phyloP scores from a whole-genome alignment of 2,797 vertebrate genomes.

The Phalanger gymnotis region DNA sequence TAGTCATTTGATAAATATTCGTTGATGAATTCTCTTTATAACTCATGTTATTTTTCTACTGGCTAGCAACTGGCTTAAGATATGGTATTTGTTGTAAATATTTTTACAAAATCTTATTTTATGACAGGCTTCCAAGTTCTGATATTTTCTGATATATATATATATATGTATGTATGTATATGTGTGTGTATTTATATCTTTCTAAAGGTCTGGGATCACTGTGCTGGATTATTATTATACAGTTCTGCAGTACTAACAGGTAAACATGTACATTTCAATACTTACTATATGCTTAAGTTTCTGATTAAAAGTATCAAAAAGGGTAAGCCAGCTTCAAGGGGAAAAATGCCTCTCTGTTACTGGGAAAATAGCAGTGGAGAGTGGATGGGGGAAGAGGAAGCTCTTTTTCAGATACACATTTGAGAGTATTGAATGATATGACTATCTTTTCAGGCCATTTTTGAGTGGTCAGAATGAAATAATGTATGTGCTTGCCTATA shows the following conservation, averaged over 20 bases:
- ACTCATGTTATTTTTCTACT: neutral
- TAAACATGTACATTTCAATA: constrained; percentile 67
- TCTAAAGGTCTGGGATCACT: constrained; percentile 91
- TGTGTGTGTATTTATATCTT: neutral
- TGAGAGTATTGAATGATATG: neutral
- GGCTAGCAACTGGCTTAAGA: neutral
- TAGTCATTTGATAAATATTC: neutral
- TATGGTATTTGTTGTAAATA: neutral
- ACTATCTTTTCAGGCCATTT: neutral
- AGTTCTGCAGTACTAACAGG: constrained; percentile 92
- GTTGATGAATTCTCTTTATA: neutral
- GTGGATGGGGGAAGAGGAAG: neutral
- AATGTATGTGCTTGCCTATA: neutral
- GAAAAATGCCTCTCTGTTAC: neutral
- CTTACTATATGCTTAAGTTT: neutral
- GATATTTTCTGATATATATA: constrained; percentile 17
- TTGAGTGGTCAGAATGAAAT: neutral
- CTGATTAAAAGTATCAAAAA: neutral
- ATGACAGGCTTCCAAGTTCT: neutral
- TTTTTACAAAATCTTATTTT: neutral
- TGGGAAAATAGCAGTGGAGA: neutral
- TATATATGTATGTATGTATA: neutral
- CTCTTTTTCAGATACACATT: neutral
- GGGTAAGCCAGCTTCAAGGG: neutral
- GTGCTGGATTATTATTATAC: constrained; percentile 81